Base-by-base conservation (phyloP, 2,113 vertebrate genomes). In the Gymnorhina tibicen region DNA sequence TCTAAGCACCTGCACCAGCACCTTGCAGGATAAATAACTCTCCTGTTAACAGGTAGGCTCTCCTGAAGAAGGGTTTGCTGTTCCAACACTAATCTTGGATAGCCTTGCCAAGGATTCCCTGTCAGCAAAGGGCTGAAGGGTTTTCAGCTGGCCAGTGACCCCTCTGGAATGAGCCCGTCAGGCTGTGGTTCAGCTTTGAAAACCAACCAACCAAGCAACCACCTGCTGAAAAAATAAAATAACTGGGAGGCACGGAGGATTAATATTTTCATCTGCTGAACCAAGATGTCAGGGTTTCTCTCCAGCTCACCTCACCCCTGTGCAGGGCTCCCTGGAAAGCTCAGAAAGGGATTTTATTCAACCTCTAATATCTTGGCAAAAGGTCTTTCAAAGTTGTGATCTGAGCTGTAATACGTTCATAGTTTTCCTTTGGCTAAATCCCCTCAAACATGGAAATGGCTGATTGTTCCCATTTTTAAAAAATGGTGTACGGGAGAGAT, bases 351-450 rank as follows among this genome's bases (percentile, higher is more conserved):
- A 77, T 88, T 93, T 47, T 46, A 30, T n/a, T 47, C 46, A 58
- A 13, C 24, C 13, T 60, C 32, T 21, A 41, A 13, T 18, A 56
- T 41, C 52, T 58, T 35, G 76, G 49, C 1, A 2, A 86, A 85
- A 95, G 70, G 88, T 56, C 73, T 87, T 75, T 89, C 76, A 60
- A 89, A 94, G 93, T 87, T 94, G 60, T 79, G 41, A 68, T 58
- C 44, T 82, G 44, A 81, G 12, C 72, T 87, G 3, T 50, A 68
- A 86, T 58, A 30, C 0, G 2, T 20, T 27, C 62, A 41, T 47
- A 50, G 80, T 82, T 85, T 84, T 94, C 9, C 2, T 84, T 79
- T 58, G 66, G 68, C 58, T 93, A 75, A 86, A 72, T 64, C 68
- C 73, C 32, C 37, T 87, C 56, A 52, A 87, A 87, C 21, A 42